Conservation (phyloP, 2,113 vertebrate species). For the Paradoxurus hermaphroditus region DNA sequence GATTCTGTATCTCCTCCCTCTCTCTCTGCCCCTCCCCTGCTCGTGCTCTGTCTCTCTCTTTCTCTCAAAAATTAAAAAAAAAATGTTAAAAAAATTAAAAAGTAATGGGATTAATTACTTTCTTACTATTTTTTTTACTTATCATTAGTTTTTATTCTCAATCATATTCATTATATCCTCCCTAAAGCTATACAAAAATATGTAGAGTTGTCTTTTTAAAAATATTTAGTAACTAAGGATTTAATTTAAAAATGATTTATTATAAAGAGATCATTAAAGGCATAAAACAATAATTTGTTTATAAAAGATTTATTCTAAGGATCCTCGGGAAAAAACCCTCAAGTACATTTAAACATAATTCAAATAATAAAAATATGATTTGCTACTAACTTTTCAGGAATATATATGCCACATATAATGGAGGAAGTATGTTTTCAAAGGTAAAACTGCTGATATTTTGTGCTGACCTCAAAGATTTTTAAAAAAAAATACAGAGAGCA, state of each 20-base stretch:
- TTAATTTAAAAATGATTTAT: background rate
- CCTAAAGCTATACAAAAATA: background rate
- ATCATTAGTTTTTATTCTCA: background rate
- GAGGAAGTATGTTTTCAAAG: background rate
- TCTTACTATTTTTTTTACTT: background rate
- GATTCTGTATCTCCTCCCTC: no score
- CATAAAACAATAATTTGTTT: background rate
- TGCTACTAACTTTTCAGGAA: background rate
- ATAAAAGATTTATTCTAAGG: background rate
- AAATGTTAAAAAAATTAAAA: no score
- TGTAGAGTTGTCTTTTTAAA: background rate
- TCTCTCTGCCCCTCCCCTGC: no score
- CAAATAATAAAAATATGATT: background rate
- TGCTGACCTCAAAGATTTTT: background rate
- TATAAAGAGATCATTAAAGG: background rate
- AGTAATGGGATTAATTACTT: background rate
- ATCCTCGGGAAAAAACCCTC: background rate
- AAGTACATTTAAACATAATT: slow-evolving; percentile 5
- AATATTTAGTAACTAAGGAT: background rate
- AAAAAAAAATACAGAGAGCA: background rate
- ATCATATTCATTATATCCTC: background rate
- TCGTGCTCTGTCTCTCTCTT: no score
- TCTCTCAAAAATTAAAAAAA: no score
- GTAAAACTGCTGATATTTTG: background rate
- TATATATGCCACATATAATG: background rate